Conservation (phyloP, 2,888 invertebrate species). For the Phymatocera aterrima region DNA sequence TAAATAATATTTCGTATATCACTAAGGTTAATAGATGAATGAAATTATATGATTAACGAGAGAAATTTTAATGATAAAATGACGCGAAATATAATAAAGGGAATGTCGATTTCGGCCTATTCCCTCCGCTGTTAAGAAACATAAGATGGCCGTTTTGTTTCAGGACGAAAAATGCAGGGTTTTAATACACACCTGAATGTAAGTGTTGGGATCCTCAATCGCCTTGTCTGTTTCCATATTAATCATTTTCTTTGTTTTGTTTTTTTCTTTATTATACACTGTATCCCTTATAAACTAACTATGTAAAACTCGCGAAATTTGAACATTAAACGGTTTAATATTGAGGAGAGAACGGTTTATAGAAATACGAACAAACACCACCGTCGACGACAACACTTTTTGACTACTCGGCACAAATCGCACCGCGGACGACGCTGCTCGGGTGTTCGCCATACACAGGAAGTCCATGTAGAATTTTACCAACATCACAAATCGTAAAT, state of each 20-base stretch:
- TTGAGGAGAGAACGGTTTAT: too few species aligned
- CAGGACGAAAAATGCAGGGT: constrained; percentile 57
- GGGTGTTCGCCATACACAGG: constrained; percentile 62
- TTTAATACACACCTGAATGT: constrained; percentile 78
- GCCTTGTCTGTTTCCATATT: constrained; percentile 96
- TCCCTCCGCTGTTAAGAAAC: constrained; percentile 55
- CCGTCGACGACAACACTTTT: constrained; percentile 52
- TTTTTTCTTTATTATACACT: too few species aligned
- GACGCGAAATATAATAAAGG: not conserved
- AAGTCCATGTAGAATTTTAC: constrained; percentile 63
- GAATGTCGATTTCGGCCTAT: constrained; percentile 36
- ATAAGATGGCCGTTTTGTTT: constrained; percentile 65
- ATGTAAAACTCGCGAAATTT: constrained; percentile 50
- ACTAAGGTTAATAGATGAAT: not conserved
- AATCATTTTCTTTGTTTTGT: constrained; percentile 81
- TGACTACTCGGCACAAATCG: constrained; percentile 53
- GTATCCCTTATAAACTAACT: constrained; percentile 31
- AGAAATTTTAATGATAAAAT: not conserved
- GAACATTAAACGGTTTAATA: constrained; percentile 36
- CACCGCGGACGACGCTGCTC: constrained; percentile 61
- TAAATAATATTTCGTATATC: constrained; percentile 43
- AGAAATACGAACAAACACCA: constrained; percentile 41
- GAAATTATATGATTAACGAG: not conserved
- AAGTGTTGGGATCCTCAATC: constrained; percentile 87
- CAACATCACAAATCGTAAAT: constrained; percentile 60